A percentile compares a stretch with the other conserved stretches of the same genome.
These are phyloP conservation scores for Leptodactylus fallax DNA, from an alignment of 2,797 vertebrate species.

Conservation along the genomic window DNA sequence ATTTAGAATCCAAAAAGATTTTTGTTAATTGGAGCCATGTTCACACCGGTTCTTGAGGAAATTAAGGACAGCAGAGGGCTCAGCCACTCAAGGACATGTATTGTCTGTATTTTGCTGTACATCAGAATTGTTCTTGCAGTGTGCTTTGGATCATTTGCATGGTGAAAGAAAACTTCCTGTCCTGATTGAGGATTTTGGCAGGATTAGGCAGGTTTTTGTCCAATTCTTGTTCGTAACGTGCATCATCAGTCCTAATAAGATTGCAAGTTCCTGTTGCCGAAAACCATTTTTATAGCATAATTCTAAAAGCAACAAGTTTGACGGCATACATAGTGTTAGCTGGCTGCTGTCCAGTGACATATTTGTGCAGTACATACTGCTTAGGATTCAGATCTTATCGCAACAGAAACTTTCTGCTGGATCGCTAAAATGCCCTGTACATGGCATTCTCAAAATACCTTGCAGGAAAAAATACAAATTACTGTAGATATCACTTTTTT, in stretches of 20 bases:
- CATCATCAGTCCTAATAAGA: neutral
- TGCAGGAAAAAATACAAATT: too few species aligned
- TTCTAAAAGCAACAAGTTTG: neutral
- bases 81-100: neutral
- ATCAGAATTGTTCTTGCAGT: neutral
- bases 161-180: slow-evolving; percentile 17
- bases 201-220: neutral
- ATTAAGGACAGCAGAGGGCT: neutral
- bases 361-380: neutral
- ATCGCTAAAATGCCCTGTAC: neutral
- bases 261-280: neutral
- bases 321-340: neutral
- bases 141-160: neutral
- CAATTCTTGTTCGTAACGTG: neutral
- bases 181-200: slow-evolving; percentile 22
- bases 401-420: neutral
- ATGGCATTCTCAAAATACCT: neutral
- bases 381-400: neutral
- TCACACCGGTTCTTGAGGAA: neutral
- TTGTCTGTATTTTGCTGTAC: slow-evolving; percentile 7
- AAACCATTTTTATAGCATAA: neutral
- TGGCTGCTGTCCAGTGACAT: neutral
- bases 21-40: neutral
- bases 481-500: neutral
- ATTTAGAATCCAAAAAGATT: neutral